Base-by-base conservation (phyloP, 2,113 vertebrate species). In the Apodemus sylvaticus region DNA sequence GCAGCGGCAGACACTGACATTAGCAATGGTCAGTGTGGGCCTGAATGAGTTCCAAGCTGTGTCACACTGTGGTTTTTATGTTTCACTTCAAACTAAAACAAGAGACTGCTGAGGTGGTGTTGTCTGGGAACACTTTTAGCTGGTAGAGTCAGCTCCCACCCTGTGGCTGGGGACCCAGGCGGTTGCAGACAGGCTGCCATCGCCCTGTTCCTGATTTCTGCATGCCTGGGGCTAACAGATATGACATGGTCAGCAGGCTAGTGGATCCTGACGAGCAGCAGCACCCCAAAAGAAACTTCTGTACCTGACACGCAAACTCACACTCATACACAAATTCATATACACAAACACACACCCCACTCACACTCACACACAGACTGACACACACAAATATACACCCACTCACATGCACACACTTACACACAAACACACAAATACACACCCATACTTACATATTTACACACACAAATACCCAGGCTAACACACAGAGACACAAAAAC, bases 151-250 rank as follows among this genome's bases (percentile, higher is more conserved):
- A 92, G 79, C 90, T 58, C 1, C 1, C 0, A 0, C 4, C 3
- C 0, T 36, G 7, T 39, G 58, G 64, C 86, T 17, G 17, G 85
- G 88, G 68, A 88, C 82, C 48, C 24, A 24, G 17, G 92, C 16
- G 2, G 24, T 14, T 6, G 13, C 48, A 39, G 45, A 19, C 0
- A 0, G 17, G 19, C 42, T 20, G 0, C 3, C 6, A 70, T 29
- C 36, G 58, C n/a, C 53, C 14, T 17, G 4, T 14, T 12, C 82
- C 19, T 9, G 24, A 34, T 76, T 34, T 53, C 58, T 53, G 22
- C 16, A 5, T 2, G 13, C 14, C 17, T 74, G 5, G 0, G 31
- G 24, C 4, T 31, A 10, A 20, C 42, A 58, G 74, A 92, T 48
- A 7, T 3, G 31, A 34, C 42, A 6, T 36, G 58, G 58, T 62